These are phyloP conservation scores for Hydriomena furcata DNA, from an alignment of 2,888 invertebrate species.

Conservation along the genomic window DNA sequence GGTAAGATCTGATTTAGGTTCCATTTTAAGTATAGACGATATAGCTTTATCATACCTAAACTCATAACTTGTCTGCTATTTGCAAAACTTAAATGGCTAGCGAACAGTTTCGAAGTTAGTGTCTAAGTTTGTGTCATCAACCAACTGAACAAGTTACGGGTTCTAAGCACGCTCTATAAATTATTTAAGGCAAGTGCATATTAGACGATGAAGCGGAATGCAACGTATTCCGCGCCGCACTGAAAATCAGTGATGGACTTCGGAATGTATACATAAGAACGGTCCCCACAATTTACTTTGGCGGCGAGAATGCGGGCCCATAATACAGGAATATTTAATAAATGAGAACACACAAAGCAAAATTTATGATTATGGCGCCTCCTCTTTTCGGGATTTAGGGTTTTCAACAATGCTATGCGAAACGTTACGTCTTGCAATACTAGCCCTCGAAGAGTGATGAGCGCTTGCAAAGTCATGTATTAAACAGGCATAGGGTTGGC, in stretches of 20 bases:
- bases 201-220: not conserved
- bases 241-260: too few species aligned
- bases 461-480: slow-evolving; percentile 21
- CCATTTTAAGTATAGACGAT: not conserved
- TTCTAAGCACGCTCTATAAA: slow-evolving; percentile 17
- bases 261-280: too few species aligned
- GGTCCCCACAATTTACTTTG: not conserved
- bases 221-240: too few species aligned
- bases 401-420: not conserved
- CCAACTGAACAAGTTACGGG: slow-evolving; percentile 13
- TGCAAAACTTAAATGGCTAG: slow-evolving; percentile 12
- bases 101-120: slow-evolving; percentile 17
- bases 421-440: not conserved
- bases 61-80: slow-evolving; percentile 4
- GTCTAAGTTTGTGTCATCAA: slow-evolving; percentile 17
- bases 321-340: not conserved
- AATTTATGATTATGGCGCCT: not conserved
- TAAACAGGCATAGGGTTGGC: slow-evolving; percentile 29
- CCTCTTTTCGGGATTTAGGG: not conserved
- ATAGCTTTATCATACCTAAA: not conserved
- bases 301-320: not conserved
- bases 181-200: not conserved
- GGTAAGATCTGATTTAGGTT: not conserved
- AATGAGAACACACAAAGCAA: not conserved
- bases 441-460: not conserved